Percentiles rank a stretch among this genome's conserved stretches.
These are phyloP conservation scores for Rotaria socialis DNA, from an alignment of 2,888 invertebrate species.

Conservation along the genomic window DNA sequence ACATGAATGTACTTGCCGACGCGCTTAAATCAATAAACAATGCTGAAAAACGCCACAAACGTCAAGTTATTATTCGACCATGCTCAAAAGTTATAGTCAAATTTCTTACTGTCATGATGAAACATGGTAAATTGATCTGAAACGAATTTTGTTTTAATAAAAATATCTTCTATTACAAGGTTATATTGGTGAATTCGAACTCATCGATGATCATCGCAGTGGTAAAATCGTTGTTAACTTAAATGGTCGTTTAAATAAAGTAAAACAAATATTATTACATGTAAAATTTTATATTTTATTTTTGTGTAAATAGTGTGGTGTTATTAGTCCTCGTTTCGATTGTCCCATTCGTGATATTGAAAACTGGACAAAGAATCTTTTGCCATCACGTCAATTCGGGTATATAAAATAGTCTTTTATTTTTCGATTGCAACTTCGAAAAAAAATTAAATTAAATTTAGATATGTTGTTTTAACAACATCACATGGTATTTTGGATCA, in stretches of 20 bases:
- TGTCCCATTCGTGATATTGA: slow-evolving; percentile 91
- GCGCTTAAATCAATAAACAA: slow-evolving; percentile 97
- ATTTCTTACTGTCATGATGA: slow-evolving; percentile 99
- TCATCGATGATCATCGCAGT: slow-evolving; percentile 96
- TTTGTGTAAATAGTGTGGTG: slow-evolving; percentile 71
- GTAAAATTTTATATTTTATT: too few species aligned
- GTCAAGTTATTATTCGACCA: slow-evolving; percentile 94
- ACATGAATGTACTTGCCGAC: slow-evolving; percentile 99
- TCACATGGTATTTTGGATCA: slow-evolving; percentile 99
- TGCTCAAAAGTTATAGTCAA: slow-evolving; percentile 98
- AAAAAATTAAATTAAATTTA: slow-evolving; percentile 59
- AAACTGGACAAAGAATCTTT: slow-evolving; percentile 91
- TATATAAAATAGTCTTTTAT: slow-evolving; percentile 62
- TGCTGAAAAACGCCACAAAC: slow-evolving; percentile 97
- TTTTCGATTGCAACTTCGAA: not conserved
- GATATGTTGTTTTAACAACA: slow-evolving; percentile 93
- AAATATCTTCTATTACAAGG: slow-evolving; percentile 50
- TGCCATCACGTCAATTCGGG: slow-evolving; percentile 99
- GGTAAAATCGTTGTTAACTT: slow-evolving; percentile 99
- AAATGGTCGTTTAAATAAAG: slow-evolving; percentile 91
- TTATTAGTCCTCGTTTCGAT: slow-evolving; percentile 96
- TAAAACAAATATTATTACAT: slow-evolving; percentile 48
- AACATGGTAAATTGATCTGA: slow-evolving; percentile 67
- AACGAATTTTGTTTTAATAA: not conserved
- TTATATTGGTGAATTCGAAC: slow-evolving; percentile 98